phyloP scores from a whole-genome alignment of 2,888 invertebrate genomes.

The Eutolmus rufibarbis region DNA sequence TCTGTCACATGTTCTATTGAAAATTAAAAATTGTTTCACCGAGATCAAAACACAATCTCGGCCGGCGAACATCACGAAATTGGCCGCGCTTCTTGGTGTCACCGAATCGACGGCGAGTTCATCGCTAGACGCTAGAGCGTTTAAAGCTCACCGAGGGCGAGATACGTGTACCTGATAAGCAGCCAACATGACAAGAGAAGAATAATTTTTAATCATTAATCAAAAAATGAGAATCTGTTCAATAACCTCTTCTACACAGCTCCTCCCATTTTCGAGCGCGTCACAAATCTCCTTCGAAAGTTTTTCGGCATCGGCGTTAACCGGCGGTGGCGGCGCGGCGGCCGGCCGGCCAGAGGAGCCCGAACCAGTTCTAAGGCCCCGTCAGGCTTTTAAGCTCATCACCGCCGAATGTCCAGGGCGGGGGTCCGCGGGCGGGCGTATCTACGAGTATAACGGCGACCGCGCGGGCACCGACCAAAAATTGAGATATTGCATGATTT shows the following conservation, averaged over 20 bases:
- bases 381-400: slow-evolving; percentile 10
- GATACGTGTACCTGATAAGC: slow-evolving; percentile 34
- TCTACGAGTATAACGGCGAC: slow-evolving; percentile 34
- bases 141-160: slow-evolving; percentile 22
- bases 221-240: slow-evolving; percentile 40
- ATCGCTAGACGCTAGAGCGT: slow-evolving; percentile 1
- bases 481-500: slow-evolving; percentile 43
- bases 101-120: slow-evolving; percentile 24
- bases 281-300: slow-evolving; percentile 22
- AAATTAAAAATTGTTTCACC: slow-evolving; percentile 27
- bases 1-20: slow-evolving; percentile 33
- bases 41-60: slow-evolving; percentile 31
- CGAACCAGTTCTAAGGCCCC: slow-evolving; percentile 26
- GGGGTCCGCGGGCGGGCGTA: neutral
- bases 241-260: slow-evolving; percentile 39
- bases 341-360: neutral
- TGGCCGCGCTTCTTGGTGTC: neutral
- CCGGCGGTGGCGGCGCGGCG: neutral
- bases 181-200: slow-evolving; percentile 34
- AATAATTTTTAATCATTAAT: slow-evolving; percentile 41
- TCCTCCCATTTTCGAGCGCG: slow-evolving; percentile 32
- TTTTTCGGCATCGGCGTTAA: slow-evolving; percentile 11
- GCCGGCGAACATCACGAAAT: slow-evolving; percentile 21
- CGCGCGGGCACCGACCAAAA: slow-evolving; percentile 32
- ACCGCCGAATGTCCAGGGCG: neutral